A percentile compares a stretch with the other conserved stretches of the same genome.
Evolutionary conservation across 1,140 invertebrate species (phyloP).

Genomic region (Zaprionus inermis): DNA sequence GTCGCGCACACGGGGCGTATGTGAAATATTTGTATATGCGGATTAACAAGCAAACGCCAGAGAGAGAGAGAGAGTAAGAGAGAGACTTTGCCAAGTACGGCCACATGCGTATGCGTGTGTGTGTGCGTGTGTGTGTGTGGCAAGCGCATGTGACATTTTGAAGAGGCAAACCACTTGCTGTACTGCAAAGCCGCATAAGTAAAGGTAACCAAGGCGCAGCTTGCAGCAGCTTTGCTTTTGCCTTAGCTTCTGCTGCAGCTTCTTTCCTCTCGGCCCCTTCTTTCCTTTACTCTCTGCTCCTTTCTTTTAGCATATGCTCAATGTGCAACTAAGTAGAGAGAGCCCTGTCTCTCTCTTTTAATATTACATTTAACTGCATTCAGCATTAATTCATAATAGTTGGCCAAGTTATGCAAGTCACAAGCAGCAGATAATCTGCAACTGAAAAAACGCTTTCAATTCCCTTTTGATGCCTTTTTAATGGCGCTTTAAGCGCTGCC

Average conservation of each 20-base stretch:
- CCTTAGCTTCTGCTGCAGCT: background rate
- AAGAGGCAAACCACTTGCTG: slow-evolving; percentile 11
- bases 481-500: background rate
- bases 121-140: slow-evolving; percentile 2
- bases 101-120: slow-evolving; percentile 12
- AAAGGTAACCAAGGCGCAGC: slow-evolving; percentile 70
- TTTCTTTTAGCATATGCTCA: background rate
- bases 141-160: slow-evolving; percentile 51
- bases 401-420: background rate
- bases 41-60: slow-evolving; percentile 62
- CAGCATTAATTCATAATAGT: slow-evolving; percentile 7
- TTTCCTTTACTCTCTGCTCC: background rate
- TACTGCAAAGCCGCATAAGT: slow-evolving; percentile 36
- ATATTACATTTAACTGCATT: background rate
- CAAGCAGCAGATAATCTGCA: background rate
- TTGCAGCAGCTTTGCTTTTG: background rate
- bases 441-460: background rate
- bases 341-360: background rate
- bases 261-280: background rate
- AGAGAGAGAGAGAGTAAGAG: background rate
- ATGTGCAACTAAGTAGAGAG: background rate
- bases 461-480: slow-evolving; percentile 8
- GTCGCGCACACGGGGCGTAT: slow-evolving; percentile 53
- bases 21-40: slow-evolving; percentile 72
- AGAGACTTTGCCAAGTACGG: slow-evolving; percentile 5